A percentile compares a stretch with the other conserved stretches of the same genome.
Conservation (phyloP, 2,797 vertebrate species). For the Ibycter americanus region DNA sequence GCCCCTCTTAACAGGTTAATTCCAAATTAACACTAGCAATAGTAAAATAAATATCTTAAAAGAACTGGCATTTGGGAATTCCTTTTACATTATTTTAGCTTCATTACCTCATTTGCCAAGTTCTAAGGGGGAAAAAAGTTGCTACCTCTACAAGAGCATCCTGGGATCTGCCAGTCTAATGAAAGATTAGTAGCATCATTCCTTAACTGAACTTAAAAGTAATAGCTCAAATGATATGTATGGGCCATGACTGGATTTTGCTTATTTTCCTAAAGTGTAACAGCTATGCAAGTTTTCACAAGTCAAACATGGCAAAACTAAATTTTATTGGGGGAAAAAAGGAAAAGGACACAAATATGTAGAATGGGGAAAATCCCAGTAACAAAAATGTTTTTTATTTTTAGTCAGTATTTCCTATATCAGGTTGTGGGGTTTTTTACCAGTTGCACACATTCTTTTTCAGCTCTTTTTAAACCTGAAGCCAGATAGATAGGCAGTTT, state of each 20-base stretch:
- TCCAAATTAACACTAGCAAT: background rate
- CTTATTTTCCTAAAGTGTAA: background rate
- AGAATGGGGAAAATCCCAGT: background rate
- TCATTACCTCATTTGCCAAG: background rate
- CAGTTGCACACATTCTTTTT: background rate
- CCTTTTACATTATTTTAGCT: background rate
- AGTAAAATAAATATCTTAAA: background rate
- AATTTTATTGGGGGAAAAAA: background rate
- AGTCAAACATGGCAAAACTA: background rate
- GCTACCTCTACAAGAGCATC: background rate
- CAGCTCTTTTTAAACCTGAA: background rate
- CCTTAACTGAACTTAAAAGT: background rate
- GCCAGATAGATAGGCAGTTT: background rate
- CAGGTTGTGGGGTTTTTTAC: background rate
- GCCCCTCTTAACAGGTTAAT: background rate
- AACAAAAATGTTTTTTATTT: background rate
- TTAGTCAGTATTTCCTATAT: background rate
- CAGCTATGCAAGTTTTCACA: background rate
- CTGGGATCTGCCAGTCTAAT: background rate
- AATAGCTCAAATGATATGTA: background rate
- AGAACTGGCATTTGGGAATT: background rate
- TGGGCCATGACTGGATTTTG: background rate
- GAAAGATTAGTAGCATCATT: background rate
- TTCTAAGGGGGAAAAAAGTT: background rate
- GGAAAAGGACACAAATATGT: background rate